Evolutionary conservation across 1,140 invertebrate genomes (phyloP).

Genomic region (Galleria mellonella): DNA sequence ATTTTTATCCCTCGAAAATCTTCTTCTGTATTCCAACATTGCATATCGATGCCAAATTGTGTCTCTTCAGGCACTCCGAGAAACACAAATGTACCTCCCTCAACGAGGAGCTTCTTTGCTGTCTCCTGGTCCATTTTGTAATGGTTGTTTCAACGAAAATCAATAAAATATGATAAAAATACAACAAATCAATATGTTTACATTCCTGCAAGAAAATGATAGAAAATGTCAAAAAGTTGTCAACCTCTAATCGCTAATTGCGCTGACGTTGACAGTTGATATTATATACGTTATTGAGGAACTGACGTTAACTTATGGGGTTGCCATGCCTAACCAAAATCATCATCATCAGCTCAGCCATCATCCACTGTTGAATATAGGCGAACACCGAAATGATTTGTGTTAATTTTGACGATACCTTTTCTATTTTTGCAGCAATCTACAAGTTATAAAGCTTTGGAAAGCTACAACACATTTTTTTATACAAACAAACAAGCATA

Average conservation of each 20-base stretch:
- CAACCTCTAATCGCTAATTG: background rate
- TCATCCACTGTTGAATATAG: no score
- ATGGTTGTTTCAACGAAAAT: constrained; percentile 5
- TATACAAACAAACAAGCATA: no score
- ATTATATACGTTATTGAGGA: background rate
- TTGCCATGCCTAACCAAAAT: background rate
- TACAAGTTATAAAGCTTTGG: no score
- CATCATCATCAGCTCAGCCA: no score
- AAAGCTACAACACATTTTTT: no score
- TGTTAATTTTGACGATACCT: no score
- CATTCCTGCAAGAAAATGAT: constrained; percentile 11
- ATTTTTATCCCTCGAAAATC: constrained; percentile 98
- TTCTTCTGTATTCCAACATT: constrained; percentile 93
- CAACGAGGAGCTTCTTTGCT: constrained; percentile 84
- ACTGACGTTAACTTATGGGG: background rate
- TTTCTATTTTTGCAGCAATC: no score
- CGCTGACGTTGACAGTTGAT: background rate
- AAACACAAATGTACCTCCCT: constrained; percentile 89
- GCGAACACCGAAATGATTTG: no score
- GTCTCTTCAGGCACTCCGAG: constrained; percentile 90
- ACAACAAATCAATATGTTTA: constrained; percentile 38
- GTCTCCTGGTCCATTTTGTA: constrained; percentile 83
- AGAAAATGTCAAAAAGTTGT: background rate
- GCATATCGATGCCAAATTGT: constrained; percentile 97
- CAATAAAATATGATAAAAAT: constrained; percentile 29